Conservation (phyloP, 2,888 invertebrate genomes). For the Thereva unica region DNA sequence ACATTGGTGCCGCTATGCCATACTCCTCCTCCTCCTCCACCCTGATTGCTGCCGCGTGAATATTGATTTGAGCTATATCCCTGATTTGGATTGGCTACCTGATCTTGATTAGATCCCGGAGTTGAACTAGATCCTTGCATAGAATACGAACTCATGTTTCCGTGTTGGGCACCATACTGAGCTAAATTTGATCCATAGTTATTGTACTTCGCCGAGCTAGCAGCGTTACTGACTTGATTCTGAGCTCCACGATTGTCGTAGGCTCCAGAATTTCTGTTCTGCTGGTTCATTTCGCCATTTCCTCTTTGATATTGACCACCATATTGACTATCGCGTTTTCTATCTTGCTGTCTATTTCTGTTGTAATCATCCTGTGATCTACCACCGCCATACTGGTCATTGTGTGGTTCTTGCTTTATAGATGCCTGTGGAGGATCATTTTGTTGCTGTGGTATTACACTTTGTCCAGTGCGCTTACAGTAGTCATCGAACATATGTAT, state of each 20-base stretch:
- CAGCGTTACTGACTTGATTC: background rate
- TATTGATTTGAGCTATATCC: background rate
- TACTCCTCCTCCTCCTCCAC: conserved; percentile 12
- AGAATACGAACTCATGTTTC: background rate
- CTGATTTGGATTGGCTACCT: background rate
- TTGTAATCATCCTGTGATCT: too few species aligned
- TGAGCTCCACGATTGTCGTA: background rate
- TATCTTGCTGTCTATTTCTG: too few species aligned
- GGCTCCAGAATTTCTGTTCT: too few species aligned
- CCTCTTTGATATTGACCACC: too few species aligned
- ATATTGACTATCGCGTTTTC: too few species aligned
- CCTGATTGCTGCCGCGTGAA: background rate
- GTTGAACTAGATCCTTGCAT: background rate
- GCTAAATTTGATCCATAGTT: background rate
- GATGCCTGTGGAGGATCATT: background rate
- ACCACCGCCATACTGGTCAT: too few species aligned
- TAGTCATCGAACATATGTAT: conserved; percentile 16
- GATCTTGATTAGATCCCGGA: background rate
- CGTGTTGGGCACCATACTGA: background rate
- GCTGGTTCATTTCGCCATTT: too few species aligned
- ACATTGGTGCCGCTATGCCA: conserved; percentile 20
- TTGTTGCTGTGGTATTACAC: too few species aligned
- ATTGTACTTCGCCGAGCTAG: conserved; percentile 6
- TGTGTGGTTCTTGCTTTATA: background rate
- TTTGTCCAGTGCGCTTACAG: background rate